phyloP scores from a whole-genome alignment of 2,797 vertebrate genomes.

The Malurus leucopterus region DNA sequence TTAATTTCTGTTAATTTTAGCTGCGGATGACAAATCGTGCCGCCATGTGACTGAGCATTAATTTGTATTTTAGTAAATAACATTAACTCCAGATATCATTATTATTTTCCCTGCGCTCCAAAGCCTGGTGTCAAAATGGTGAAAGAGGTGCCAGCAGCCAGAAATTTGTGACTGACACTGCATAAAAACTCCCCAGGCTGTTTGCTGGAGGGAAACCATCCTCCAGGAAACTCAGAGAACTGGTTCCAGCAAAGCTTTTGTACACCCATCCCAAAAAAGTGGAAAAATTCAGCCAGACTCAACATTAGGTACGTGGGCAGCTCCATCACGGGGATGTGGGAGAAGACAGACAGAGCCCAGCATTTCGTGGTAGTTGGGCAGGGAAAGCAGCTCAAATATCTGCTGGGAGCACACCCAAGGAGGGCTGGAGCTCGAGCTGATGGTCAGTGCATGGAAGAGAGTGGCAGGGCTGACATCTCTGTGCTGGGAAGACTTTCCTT shows the following conservation, averaged over 20 bases:
- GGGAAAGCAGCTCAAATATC: background rate
- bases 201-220: background rate
- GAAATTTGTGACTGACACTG: background rate
- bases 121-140: constrained; percentile 37
- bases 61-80: constrained; percentile 62
- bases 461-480: background rate
- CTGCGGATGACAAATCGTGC: constrained; percentile 62
- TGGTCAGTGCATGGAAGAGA: background rate
- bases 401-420: background rate
- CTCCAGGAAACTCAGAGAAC: background rate
- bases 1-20: constrained; percentile 69
- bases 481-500: background rate
- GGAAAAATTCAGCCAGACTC: background rate
- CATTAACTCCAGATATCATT: constrained; percentile 38
- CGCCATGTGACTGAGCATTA: constrained; percentile 36
- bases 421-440: background rate
- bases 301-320: background rate
- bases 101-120: background rate
- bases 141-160: background rate
- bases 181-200: background rate
- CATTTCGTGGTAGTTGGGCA: background rate
- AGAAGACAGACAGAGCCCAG: background rate
- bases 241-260: background rate
- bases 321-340: background rate
- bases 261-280: background rate